Evolutionary conservation across 2,113 vertebrate species (phyloP).

Genomic region (Psephotus haematonotus): DNA sequence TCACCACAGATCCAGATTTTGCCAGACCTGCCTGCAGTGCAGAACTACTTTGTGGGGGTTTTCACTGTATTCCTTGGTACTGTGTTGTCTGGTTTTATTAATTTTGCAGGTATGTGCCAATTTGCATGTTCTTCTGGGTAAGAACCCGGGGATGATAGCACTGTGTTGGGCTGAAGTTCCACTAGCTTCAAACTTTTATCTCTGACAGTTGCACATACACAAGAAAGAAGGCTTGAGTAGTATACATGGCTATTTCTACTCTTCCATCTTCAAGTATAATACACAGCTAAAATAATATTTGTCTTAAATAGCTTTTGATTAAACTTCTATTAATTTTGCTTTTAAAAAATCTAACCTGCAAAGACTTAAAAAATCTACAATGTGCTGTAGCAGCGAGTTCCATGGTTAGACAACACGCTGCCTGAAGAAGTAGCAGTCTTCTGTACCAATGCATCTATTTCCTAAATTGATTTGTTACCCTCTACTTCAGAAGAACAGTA

Average conservation of each 20-base stretch:
- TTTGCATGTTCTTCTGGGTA: background rate
- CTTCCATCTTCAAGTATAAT: background rate
- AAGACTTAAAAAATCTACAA: background rate
- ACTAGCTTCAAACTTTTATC: background rate
- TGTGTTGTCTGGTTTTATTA: rapidly evolving
- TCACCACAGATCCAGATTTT: rapidly evolving
- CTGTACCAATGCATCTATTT: background rate
- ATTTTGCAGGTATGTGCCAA: background rate
- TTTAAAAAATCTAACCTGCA: rapidly evolving
- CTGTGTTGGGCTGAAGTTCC: background rate
- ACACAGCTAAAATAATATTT: background rate
- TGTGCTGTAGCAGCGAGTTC: background rate
- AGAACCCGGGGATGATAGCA: background rate
- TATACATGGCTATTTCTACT: rapidly evolving
- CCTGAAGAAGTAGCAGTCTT: background rate
- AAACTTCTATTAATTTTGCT: background rate
- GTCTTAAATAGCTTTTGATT: background rate
- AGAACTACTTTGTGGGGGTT: background rate
- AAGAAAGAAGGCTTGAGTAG: background rate
- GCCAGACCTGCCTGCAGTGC: background rate
- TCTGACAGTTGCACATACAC: rapidly evolving
- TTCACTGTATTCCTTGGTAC: background rate
- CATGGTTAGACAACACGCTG: rapidly evolving
- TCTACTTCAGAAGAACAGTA: background rate
- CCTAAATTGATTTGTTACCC: background rate